phyloP scores from a whole-genome alignment of 1,140 invertebrate genomes.

The Palaemon carinicauda region DNA sequence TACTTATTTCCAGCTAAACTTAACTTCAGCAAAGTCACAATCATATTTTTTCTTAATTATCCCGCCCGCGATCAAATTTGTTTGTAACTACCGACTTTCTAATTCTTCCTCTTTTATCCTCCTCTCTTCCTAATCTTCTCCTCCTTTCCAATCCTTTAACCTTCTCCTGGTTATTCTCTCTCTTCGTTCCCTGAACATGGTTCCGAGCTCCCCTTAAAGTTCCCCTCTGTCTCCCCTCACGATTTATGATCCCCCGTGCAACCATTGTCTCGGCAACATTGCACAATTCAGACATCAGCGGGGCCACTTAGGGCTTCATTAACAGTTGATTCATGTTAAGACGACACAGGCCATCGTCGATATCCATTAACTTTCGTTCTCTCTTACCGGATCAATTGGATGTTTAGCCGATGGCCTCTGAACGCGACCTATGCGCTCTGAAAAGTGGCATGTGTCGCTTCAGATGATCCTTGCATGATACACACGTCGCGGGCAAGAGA shows the following conservation, averaged over 20 bases:
- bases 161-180: neutral
- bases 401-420: conserved; percentile 36
- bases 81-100: neutral
- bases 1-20: neutral
- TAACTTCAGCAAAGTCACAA: neutral
- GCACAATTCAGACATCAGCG: conserved; percentile 55
- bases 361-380: conserved; percentile 46
- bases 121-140: neutral
- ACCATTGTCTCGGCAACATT: conserved; percentile 54
- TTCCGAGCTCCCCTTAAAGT: conserved; percentile 35
- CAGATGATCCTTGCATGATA: conserved; percentile 55
- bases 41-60: neutral
- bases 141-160: neutral
- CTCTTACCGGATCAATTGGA: conserved; percentile 16
- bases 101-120: neutral
- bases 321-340: conserved; percentile 49
- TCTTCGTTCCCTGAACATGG: neutral
- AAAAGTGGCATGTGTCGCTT: conserved; percentile 42
- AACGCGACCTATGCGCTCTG: conserved; percentile 9
- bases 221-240: conserved; percentile 47
- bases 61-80: too few relatives aligned
- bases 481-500: conserved; percentile 22
- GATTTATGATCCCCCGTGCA: conserved; percentile 50
- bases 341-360: conserved; percentile 29
- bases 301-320: conserved; percentile 53